phyloP scores from a whole-genome alignment of 1,140 invertebrate species.

The Alviniconcha marisindica region DNA sequence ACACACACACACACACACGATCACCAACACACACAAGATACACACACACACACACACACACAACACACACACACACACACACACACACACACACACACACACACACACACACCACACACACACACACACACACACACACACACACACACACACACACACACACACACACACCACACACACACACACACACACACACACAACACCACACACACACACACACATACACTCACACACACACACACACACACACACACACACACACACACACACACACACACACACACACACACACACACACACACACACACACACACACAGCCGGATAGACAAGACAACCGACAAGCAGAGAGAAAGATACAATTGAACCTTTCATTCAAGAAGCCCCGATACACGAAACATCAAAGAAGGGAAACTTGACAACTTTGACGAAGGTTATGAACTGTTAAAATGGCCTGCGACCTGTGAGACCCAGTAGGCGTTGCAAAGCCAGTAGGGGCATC shows the following conservation, averaged over 20 bases:
- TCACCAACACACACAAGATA: too few species aligned
- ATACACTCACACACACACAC: not conserved
- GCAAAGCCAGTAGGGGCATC: too few species aligned
- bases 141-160: not conserved
- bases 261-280: constrained; percentile 10
- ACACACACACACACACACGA: too few species aligned
- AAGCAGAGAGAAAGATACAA: too few species aligned
- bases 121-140: not conserved
- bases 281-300: constrained; percentile 24
- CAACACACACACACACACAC: not conserved
- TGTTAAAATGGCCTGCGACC: too few species aligned
- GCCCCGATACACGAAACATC: too few species aligned
- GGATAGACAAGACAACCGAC: not conserved
- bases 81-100: not conserved
- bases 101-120: not conserved
- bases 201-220: too few species aligned
- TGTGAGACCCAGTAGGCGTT: too few species aligned
- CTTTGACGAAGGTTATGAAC: too few species aligned
- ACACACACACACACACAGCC: constrained; percentile 13
- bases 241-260: constrained; percentile 24
- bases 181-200: not conserved
- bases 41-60: too few species aligned
- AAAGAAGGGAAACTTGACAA: too few species aligned
- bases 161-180: not conserved
- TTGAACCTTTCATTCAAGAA: too few species aligned